These are phyloP conservation scores for Eudyptes chrysolophus DNA, from an alignment of 2,113 vertebrate species.

Conservation along the genomic window DNA sequence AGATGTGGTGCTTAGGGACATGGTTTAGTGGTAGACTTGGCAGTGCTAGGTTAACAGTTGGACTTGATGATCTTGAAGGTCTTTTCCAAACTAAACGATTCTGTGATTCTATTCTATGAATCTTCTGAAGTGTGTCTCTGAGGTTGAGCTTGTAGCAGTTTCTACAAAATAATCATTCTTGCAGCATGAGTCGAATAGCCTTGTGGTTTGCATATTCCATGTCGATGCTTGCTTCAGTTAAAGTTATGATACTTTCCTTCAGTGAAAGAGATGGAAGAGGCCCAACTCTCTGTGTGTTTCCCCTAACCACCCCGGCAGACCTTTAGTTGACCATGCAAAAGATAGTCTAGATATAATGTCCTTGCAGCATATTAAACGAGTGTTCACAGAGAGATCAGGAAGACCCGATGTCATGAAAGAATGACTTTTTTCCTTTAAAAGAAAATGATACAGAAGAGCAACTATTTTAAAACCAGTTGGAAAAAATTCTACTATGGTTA, in stretches of 20 bases:
- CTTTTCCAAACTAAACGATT: background rate
- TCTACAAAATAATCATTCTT: background rate
- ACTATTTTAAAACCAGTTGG: background rate
- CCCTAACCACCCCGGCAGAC: background rate
- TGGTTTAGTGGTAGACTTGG: background rate
- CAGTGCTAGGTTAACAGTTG: background rate
- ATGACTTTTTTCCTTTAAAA: background rate
- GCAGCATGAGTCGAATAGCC: background rate
- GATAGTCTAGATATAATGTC: background rate
- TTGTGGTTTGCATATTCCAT: background rate
- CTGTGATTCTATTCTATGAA: background rate
- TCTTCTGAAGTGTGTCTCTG: background rate
- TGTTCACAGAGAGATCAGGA: background rate
- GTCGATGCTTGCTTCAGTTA: background rate
- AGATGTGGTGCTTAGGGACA: background rate
- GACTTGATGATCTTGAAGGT: background rate
- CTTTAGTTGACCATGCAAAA: background rate
- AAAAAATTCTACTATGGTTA: background rate
- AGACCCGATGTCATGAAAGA: background rate
- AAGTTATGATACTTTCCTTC: background rate
- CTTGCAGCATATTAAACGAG: background rate
- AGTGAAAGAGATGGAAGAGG: background rate
- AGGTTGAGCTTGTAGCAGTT: background rate
- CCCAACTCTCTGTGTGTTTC: background rate
- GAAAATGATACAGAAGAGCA: background rate